Base-by-base conservation (phyloP, 2,797 vertebrate genomes). In the Chlorospingus flavigularis region DNA sequence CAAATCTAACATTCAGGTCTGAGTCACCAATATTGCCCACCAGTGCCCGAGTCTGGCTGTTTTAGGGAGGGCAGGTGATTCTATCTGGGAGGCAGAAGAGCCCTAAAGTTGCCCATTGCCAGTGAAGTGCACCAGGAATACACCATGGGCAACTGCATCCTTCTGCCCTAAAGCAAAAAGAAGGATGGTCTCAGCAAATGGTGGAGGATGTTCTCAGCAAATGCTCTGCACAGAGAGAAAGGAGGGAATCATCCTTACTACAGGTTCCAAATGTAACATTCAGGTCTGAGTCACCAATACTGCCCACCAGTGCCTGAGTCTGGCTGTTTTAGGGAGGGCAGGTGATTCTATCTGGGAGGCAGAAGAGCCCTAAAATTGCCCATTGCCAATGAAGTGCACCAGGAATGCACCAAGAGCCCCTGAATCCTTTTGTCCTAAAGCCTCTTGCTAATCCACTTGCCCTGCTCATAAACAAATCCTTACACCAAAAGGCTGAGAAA, bases 201-300 rank as follows among this genome's bases (percentile, higher is more conserved):
- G 45, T 7, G 5, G 98, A 98, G 6, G 98, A 97, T 15, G 98
- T 98, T 96, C 99, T 98, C 95, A 99, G 96, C 62, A 99, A 97
- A 95, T 99, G 99, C 51, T 99, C 99, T 97, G 97, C 92, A 98
- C 82, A 95, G 94, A 96, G 90, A 3, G 77, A 48, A 48, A 15
- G 54, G 17, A 54, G 39, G 42, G 19, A 33, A 9, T 71, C 31
- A 42, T 11, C 15, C 25, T 17, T 66, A 31, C 47, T 8, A 4
- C 31, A 73, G n/a, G 39, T 31, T 33, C 50, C 84, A 84, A 74
- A 42, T 23, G 5, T 10, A 70, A 37, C 24, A 67, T 13, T 31
- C 6, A 57, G 20, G 42, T 57, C 30, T 13, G 10, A 20, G 33
- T 17, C 43, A 70, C 3, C 55, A 57, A 3, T 35, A 35, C 2